Base-by-base conservation (phyloP, 2,113 vertebrate genomes). In the Actenoides hombroni region DNA sequence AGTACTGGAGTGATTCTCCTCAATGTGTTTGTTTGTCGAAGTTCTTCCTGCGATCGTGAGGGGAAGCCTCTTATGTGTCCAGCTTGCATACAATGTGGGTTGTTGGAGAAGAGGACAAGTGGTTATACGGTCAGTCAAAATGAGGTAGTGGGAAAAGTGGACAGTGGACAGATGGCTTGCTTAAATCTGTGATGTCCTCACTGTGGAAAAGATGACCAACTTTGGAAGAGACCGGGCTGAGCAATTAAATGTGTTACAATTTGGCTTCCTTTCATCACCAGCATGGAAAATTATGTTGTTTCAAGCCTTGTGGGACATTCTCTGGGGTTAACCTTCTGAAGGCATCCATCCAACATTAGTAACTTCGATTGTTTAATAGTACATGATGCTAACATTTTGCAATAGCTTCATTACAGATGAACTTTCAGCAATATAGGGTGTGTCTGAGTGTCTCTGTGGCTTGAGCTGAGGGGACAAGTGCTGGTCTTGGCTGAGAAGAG, bases 81-180 rank as follows among this genome's bases (percentile, higher is more conserved):
- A 82, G 83, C 65, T 89, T 88, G 77, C 56, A 15, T 73, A 39
- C 60, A 48, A 60, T 0, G 0, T 31, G 40, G 77, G 53, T 89
- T 15, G 18, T 29, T 46, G 73, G 78, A 85, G 92, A 93, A 94
- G 60, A 67, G 53, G 75, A 93, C 67, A 92, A 88, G 49, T 83
- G 69, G 29, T 73, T 88, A 48, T 18, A 24, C 5, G 65, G 56
- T 81, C 57, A 91, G 86, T 91, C 65, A 67, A 16, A 92, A 92
- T 95, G 96, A 97, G 92, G 96, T 95, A 94, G 93, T 97, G 89
- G 94, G 96, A 95, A 95, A 96, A 97, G 63, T 78, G 92, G 92
- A 94, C 77, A 86, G 65, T 86, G 92, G 83, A 90, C 86, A 90
- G 83, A 96, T 95, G 95, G 79, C 63, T 95, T 90, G 65, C 83